These are phyloP conservation scores for Prunella fulvescens DNA, from an alignment of 2,113 vertebrate genomes.

Conservation along the genomic window DNA sequence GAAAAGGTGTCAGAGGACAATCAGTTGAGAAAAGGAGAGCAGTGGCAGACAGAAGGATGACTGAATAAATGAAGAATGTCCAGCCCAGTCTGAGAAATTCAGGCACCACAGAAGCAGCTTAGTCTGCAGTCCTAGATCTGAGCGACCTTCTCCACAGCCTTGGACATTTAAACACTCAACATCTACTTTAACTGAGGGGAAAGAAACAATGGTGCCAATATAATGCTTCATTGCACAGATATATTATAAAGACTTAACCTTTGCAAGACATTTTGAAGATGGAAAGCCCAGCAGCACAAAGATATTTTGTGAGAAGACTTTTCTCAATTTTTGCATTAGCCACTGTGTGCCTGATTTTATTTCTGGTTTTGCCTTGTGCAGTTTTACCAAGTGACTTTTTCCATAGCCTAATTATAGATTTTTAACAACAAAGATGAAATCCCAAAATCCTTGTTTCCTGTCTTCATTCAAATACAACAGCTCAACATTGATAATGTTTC, in stretches of 20 bases:
- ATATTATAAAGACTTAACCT: constrained; percentile 42
- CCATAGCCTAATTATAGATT: neutral
- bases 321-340: neutral
- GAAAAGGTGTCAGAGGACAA: neutral
- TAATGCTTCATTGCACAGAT: constrained; percentile 27
- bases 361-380: neutral
- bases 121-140: neutral
- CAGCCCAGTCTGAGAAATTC: neutral
- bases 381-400: neutral
- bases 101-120: neutral
- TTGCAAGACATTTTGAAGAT: constrained; percentile 39
- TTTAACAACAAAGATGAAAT: neutral
- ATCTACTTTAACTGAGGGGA: neutral
- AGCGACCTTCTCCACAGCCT: neutral
- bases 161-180: constrained; percentile 2
- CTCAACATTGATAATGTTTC: neutral
- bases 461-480: neutral
- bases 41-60: neutral
- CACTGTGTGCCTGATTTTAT: neutral
- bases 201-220: neutral
- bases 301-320: neutral
- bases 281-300: neutral
- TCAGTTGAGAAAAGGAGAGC: neutral
- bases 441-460: neutral
- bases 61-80: neutral